Evolutionary conservation across 30 jellyfish, hydroid and myxozoan genomes (phyloP).

Genomic region (Catostylus mosaicus): DNA sequence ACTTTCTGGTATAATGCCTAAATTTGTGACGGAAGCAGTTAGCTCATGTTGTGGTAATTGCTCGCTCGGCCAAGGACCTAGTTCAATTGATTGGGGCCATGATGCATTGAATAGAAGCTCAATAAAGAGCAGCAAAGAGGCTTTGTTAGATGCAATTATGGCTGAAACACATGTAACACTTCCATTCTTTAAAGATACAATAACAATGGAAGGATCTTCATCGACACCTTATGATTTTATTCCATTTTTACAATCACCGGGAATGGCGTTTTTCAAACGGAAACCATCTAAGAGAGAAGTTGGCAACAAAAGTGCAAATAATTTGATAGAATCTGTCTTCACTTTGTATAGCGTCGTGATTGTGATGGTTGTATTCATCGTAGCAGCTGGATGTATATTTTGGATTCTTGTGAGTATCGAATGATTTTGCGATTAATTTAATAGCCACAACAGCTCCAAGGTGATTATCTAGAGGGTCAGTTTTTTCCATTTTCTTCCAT

Average conservation of each 20-base stretch:
- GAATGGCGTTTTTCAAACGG: conserved; percentile 48
- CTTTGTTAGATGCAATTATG: conserved; percentile 9
- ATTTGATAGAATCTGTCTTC: conserved; percentile 13
- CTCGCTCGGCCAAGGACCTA: conserved; percentile 62
- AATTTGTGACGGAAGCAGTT: conserved; percentile 18
- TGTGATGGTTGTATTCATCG: conserved; percentile 13
- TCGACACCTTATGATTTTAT: conserved; percentile 16
- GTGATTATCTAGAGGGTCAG: no score
- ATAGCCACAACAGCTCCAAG: no score
- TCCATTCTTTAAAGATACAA: conserved; percentile 38
- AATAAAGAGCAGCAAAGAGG: conserved; percentile 8
- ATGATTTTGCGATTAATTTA: no score
- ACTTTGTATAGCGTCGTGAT: conserved; percentile 12
- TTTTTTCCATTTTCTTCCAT: no score
- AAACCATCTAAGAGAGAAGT: conserved; percentile 34
- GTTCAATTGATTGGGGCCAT: conserved; percentile 42
- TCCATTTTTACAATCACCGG: conserved; percentile 53
- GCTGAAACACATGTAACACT: conserved; percentile 57
- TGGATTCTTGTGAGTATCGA: conserved; percentile 44
- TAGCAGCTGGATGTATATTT: conserved; percentile 25
- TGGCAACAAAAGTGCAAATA: conserved; percentile 22
- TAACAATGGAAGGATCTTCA: conserved; percentile 9
- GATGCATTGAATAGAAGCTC: conserved; percentile 36
- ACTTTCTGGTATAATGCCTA: conserved; percentile 41
- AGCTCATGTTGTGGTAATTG: conserved; percentile 49